phyloP scores from a whole-genome alignment of 2,888 invertebrate species.

The Spilosoma lubricipeda region DNA sequence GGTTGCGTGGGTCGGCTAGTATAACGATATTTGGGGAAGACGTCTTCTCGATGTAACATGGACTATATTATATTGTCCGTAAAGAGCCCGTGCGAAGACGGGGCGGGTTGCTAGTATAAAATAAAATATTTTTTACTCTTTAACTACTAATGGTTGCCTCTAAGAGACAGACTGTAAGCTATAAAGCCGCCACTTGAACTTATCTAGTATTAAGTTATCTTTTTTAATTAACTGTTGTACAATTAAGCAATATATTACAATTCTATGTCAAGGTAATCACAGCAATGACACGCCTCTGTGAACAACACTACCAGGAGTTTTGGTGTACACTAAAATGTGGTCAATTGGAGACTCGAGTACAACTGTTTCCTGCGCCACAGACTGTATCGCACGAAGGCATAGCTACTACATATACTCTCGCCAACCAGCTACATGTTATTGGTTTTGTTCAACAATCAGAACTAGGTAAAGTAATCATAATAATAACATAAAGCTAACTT shows the following conservation, averaged over 20 bases:
- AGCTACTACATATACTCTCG: slow-evolving; percentile 86
- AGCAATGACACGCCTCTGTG: slow-evolving; percentile 75
- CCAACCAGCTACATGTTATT: slow-evolving; percentile 92
- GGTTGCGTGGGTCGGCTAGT: no score
- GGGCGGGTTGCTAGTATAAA: no score
- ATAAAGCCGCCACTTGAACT: no score
- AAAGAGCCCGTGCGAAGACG: no score
- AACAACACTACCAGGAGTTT: slow-evolving; percentile 80
- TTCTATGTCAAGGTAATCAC: slow-evolving; percentile 61
- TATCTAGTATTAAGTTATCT: no score
- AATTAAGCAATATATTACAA: neutral
- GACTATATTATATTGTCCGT: no score
- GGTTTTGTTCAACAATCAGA: slow-evolving; percentile 96
- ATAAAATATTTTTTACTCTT: no score
- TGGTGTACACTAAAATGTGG: slow-evolving; percentile 82
- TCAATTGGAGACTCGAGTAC: slow-evolving; percentile 77
- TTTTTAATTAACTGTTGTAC: no score
- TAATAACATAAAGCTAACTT: neutral
- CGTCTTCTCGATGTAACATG: no score
- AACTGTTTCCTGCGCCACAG: slow-evolving; percentile 82
- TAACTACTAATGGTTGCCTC: no score
- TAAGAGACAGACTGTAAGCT: no score
- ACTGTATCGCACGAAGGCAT: slow-evolving; percentile 88
- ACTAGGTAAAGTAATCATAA: slow-evolving; percentile 80
- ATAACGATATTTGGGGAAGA: no score